phyloP scores from a whole-genome alignment of 2,113 vertebrate species.

The Pterocles burchelli region DNA sequence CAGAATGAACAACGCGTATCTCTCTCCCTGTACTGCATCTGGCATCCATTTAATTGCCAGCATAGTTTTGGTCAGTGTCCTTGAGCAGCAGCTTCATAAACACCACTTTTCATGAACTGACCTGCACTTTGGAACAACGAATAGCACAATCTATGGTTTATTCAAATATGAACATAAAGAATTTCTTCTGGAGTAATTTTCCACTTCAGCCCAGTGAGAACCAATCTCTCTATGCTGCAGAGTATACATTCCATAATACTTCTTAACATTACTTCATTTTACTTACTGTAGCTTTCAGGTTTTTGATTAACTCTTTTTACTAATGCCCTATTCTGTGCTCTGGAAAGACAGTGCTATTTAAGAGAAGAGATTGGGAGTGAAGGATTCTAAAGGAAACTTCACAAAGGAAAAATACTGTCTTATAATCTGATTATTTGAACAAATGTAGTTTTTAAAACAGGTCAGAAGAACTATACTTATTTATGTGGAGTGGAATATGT shows the following conservation, averaged over 20 bases:
- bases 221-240: slow-evolving; percentile 48
- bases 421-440: slow-evolving; percentile 53
- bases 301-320: slow-evolving; percentile 59
- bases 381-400: slow-evolving; percentile 40
- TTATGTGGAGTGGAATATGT: slow-evolving; percentile 70
- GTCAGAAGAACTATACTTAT: slow-evolving; percentile 66
- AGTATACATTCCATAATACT: slow-evolving; percentile 68
- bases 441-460: slow-evolving; percentile 66
- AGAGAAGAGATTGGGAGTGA: neutral
- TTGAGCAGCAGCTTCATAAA: slow-evolving; percentile 4
- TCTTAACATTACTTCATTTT: slow-evolving; percentile 32
- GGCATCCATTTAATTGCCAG: slow-evolving; percentile 11
- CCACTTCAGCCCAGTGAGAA: slow-evolving; percentile 41
- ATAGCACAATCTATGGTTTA: slow-evolving; percentile 48
- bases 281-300: slow-evolving; percentile 54
- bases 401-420: slow-evolving; percentile 22
- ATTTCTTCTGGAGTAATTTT: slow-evolving; percentile 48
- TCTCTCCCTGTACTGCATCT: neutral
- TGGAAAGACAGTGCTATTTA: slow-evolving; percentile 37
- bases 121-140: slow-evolving; percentile 72
- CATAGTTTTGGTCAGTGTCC: neutral
- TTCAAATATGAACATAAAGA: neutral
- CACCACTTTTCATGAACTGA: neutral
- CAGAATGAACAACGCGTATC: neutral
- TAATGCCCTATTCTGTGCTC: slow-evolving; percentile 51